Conservation (phyloP, 2,888 invertebrate genomes). For the Lissonota sp. region DNA sequence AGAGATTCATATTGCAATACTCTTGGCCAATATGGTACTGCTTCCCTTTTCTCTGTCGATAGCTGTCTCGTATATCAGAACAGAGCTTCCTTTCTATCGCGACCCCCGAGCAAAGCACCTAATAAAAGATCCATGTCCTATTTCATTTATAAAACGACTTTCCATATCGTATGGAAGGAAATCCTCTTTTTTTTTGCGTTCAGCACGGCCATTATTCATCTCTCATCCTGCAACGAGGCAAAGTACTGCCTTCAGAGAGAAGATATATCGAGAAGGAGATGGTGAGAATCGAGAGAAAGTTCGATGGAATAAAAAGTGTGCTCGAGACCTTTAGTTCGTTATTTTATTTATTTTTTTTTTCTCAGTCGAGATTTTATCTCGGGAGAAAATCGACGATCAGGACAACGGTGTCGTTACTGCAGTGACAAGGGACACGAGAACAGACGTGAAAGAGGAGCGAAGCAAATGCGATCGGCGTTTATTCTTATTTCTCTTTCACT, state of each 20-base stretch:
- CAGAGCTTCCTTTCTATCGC: constrained; percentile 25
- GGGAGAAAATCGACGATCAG: constrained; percentile 42
- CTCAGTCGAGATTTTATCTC: constrained; percentile 28
- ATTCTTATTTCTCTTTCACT: constrained; percentile 42
- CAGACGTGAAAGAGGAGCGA: constrained; percentile 51
- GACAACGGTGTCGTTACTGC: constrained; percentile 34
- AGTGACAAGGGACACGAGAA: constrained; percentile 15
- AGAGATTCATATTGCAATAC: constrained; percentile 27
- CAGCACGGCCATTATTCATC: constrained; percentile 45
- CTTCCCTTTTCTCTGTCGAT: constrained; percentile 29
- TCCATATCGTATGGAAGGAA: constrained; percentile 15
- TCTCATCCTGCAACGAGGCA: constrained; percentile 8
- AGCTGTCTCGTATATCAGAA: constrained; percentile 47
- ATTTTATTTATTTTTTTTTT: too few relatives aligned
- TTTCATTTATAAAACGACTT: constrained; percentile 36
- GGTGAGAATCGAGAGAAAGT: constrained; percentile 27
- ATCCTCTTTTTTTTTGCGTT: constrained; percentile 28
- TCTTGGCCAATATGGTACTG: constrained; percentile 41
- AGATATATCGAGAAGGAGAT: too few relatives aligned
- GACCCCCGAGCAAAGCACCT: constrained; percentile 35
- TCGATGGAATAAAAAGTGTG: constrained; percentile 16
- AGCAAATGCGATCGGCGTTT: constrained; percentile 58
- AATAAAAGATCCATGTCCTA: constrained; percentile 35
- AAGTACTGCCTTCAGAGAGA: not conserved
- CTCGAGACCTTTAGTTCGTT: too few relatives aligned